phyloP scores from a whole-genome alignment of 2,113 vertebrate genomes.

The Tursiops truncatus region DNA sequence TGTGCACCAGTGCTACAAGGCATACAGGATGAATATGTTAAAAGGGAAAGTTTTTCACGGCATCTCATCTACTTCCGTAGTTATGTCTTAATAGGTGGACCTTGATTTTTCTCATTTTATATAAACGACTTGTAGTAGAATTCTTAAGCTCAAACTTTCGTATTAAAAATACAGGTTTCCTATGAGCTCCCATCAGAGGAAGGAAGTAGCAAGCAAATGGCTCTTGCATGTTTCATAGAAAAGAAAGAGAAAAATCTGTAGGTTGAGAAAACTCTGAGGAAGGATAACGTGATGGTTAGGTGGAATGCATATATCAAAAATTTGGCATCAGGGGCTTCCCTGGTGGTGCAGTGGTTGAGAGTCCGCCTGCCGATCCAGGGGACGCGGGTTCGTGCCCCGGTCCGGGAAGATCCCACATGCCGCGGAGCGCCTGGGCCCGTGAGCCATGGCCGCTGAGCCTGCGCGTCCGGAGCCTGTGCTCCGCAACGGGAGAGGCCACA shows the following conservation, averaged over 20 bases:
- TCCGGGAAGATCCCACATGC: too few relatives aligned
- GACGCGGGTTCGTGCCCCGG: accelerated
- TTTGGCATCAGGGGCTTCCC: not conserved
- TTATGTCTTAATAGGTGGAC: not conserved
- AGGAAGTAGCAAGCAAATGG: not conserved
- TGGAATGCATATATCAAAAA: not conserved
- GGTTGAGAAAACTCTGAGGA: not conserved
- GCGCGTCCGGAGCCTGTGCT: too few relatives aligned
- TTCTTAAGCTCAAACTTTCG: slow-evolving; percentile 21
- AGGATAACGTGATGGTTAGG: not conserved
- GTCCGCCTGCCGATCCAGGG: too few relatives aligned
- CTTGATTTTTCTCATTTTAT: slow-evolving; percentile 13
- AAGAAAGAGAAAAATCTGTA: not conserved
- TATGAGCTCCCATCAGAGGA: not conserved
- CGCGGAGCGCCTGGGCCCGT: too few relatives aligned
- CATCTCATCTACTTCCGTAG: not conserved
- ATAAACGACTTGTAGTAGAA: not conserved
- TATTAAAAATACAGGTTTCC: not conserved
- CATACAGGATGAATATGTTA: not conserved
- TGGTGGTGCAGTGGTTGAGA: too few relatives aligned
- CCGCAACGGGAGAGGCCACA: too few relatives aligned
- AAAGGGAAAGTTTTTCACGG: not conserved
- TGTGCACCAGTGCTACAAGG: not conserved
- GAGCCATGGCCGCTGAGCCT: too few relatives aligned
- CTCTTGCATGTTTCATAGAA: not conserved